Conservation (phyloP, 2,113 vertebrate species). For the Thomomys bottae region DNA sequence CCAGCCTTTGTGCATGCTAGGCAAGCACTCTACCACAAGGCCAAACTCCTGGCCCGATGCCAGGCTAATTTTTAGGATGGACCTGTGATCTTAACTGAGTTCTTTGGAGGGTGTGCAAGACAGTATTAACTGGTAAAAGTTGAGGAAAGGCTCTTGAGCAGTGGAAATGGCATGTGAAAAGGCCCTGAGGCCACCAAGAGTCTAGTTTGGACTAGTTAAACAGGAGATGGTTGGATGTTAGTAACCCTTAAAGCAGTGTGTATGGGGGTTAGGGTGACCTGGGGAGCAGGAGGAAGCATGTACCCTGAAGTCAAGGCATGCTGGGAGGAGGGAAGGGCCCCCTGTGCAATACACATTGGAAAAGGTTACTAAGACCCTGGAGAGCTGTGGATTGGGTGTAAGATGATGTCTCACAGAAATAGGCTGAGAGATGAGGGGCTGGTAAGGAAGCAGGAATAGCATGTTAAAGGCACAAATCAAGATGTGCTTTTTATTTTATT, state of each 20-base stretch:
- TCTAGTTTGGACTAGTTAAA: neutral
- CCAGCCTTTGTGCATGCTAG: too few species aligned
- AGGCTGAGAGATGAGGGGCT: neutral
- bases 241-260: neutral
- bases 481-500: neutral
- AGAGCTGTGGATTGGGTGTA: too few species aligned
- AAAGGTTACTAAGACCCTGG: neutral
- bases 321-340: neutral
- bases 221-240: neutral
- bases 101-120: neutral
- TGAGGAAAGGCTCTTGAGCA: neutral
- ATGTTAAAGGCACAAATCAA: too few species aligned
- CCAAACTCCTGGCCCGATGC: too few species aligned
- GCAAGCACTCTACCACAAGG: too few species aligned
- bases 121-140: neutral
- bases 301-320: neutral
- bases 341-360: fast-evolving
- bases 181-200: neutral
- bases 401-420: neutral
- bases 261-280: too few species aligned
- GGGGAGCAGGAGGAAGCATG: neutral
- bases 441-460: neutral
- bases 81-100: neutral
- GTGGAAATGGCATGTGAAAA: neutral
- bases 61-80: neutral